Conservation (phyloP, 2,888 invertebrate genomes). For the Lepidocyrtoides sp. region DNA sequence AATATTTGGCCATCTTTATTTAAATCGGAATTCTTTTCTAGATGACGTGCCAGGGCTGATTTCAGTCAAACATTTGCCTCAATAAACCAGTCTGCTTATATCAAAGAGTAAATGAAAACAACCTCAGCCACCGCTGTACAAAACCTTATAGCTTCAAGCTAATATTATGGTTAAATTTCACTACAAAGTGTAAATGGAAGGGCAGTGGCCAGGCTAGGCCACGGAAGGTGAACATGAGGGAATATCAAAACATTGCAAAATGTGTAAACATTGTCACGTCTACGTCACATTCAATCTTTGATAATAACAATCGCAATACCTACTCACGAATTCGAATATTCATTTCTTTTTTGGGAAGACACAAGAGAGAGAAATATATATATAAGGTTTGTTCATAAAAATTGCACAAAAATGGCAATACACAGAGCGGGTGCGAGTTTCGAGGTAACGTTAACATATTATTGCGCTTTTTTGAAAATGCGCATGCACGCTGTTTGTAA, state of each 20-base stretch:
- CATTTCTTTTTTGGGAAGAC: constrained; percentile 16
- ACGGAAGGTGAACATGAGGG: not conserved
- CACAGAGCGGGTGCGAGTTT: not conserved
- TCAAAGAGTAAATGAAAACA: not conserved
- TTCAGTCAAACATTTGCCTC: constrained; percentile 44
- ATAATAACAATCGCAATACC: not conserved
- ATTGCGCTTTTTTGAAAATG: not conserved
- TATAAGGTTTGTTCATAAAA: not conserved
- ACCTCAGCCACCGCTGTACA: not conserved
- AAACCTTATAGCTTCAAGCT: constrained; percentile 18
- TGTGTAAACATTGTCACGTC: constrained; percentile 49
- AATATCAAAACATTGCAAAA: constrained; percentile 11
- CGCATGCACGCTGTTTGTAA: constrained; percentile 10
- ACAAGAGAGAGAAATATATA: constrained; percentile 5
- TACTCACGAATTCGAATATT: constrained; percentile 30
- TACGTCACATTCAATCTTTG: constrained; percentile 14
- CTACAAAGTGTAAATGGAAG: not conserved
- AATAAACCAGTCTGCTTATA: constrained; percentile 65
- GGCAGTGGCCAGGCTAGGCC: not conserved
- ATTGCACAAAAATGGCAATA: not conserved
- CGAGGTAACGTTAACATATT: not conserved
- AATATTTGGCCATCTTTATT: constrained; percentile 8
- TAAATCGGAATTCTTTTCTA: constrained; percentile 15
- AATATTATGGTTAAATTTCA: too few relatives aligned
- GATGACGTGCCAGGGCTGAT: constrained; percentile 56